Conservation (phyloP, 2,797 vertebrate genomes). For the Calcarius lapponicus region DNA sequence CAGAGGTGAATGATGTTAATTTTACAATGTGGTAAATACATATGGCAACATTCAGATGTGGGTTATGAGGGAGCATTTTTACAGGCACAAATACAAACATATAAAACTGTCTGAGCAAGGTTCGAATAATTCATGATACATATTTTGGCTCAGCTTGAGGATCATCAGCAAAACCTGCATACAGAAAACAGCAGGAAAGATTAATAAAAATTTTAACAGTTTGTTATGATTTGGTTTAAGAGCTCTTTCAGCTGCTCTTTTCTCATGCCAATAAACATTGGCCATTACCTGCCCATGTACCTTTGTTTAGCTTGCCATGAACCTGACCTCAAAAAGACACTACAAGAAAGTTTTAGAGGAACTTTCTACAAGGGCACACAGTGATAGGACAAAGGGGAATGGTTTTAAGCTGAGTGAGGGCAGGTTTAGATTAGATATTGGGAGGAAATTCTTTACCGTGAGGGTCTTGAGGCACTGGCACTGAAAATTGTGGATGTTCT, state of each 20-base stretch:
- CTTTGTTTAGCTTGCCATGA: neutral
- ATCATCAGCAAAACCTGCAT: neutral
- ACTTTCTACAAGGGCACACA: neutral
- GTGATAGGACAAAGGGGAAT: neutral
- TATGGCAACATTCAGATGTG: neutral
- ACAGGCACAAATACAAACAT: neutral
- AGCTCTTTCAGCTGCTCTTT: neutral
- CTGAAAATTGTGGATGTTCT: neutral
- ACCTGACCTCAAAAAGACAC: neutral
- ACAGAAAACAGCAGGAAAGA: neutral
- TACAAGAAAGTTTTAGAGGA: neutral
- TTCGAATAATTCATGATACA: neutral
- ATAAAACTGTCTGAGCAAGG: neutral
- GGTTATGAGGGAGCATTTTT: neutral
- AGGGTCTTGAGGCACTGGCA: neutral
- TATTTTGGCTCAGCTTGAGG: slow-evolving; percentile 14
- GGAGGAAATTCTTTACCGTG: neutral
- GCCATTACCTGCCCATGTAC: neutral
- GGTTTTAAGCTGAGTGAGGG: neutral
- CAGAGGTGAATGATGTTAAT: neutral
- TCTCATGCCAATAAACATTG: neutral
- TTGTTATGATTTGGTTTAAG: slow-evolving; percentile 1
- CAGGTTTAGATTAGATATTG: neutral
- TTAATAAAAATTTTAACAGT: slow-evolving; percentile 7
- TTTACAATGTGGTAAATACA: neutral